These are phyloP conservation scores for Odontophorus gujanensis DNA, from an alignment of 2,113 vertebrate genomes.

Conservation along the genomic window DNA sequence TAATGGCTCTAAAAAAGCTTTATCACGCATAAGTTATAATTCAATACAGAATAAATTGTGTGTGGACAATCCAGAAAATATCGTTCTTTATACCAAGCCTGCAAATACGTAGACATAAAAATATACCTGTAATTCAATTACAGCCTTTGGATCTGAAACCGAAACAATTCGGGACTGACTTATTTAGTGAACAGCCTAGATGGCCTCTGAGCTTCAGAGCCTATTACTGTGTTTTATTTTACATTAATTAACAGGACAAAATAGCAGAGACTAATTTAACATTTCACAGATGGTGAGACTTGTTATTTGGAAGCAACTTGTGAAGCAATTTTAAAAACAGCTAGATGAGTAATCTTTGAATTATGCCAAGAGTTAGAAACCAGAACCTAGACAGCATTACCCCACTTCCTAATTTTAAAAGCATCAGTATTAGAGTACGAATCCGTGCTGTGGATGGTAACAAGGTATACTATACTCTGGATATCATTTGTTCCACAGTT, in stretches of 20 bases:
- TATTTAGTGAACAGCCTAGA: neutral
- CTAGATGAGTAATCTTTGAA: neutral
- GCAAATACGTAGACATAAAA: neutral
- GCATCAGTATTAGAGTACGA: neutral
- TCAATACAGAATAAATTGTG: neutral
- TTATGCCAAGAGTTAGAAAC: neutral
- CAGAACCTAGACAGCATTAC: neutral
- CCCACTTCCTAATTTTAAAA: neutral
- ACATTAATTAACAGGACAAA: neutral
- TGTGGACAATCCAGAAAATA: neutral
- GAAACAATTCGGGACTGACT: neutral
- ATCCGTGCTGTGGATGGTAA: neutral
- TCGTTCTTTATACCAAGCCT: neutral
- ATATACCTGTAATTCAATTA: neutral
- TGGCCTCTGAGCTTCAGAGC: neutral
- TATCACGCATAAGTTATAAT: neutral
- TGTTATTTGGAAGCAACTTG: neutral
- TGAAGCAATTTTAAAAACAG: neutral
- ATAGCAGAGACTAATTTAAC: neutral
- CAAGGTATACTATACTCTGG: neutral
- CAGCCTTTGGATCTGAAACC: neutral
- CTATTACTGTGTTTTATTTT: neutral
- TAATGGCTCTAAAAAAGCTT: neutral
- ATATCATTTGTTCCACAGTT: neutral
- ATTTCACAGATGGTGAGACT: neutral